Evolutionary conservation across 2,113 vertebrate genomes (phyloP), one percentile per base, ranked within the genome.

Genomic region (Helogale parvula): DNA sequence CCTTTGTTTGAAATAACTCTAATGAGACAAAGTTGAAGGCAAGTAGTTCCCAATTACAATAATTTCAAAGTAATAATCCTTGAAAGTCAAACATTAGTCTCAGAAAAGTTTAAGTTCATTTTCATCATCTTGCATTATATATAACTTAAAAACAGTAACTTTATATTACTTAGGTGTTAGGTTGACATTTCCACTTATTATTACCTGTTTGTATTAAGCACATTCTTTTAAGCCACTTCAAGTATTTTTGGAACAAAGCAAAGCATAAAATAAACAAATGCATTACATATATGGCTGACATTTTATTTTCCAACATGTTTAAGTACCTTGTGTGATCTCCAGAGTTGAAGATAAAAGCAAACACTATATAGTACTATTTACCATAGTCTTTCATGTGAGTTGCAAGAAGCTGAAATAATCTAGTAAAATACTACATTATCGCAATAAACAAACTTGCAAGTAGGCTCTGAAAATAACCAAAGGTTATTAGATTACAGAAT

Each of bases 21-120:
- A 88, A 91, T 79, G 68, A 93, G 60, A 66, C 41, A 83, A 57
- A 76, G 27, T 57, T 66, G 45, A 92, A 90, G 87, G 25, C 33
- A 93, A 93, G 94, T n/a, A 47, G 13, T 97, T 96, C 52, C 19
- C 68, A 94, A 81, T 74, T 85, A 60, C 13, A 90, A 52, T 82
- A 76, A 74, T 54, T 96, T 96, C 77, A 45, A 97, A 97, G 93
- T 88, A 89, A 52, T 90, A 65, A 95, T 50, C 23, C 33, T 84
- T 54, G 8, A 94, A 96, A 54, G 6, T 38, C 38, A 82, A 71
- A 52, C 35, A 77, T 71, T 50, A 47, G 54, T 83, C 38, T 92
- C n/a, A 79, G 50, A 82, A 77, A 80, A 33, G 12, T 35, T 74
- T 90, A 93, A 94, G 83, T 45, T 97, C 15, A 90, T 84, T 97